Base-by-base conservation (phyloP, 2,113 vertebrate species). In the Gallinago media region DNA sequence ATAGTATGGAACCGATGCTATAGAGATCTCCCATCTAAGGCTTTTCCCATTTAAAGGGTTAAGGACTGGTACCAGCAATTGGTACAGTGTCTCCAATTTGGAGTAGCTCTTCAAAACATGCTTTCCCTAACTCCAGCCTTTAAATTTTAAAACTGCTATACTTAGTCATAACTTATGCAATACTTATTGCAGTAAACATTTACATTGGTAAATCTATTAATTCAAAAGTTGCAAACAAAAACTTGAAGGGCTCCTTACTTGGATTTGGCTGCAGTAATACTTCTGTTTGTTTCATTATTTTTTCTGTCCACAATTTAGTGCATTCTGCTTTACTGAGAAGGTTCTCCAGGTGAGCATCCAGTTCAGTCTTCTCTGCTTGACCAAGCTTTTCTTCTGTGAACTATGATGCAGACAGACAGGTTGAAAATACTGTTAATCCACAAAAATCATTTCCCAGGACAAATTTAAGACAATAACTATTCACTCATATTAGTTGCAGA, bases 351-450 rank as follows among this genome's bases (percentile, higher is more conserved):
- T 99, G 99, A 91, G 99, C 99, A 97, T 99, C 99, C 97, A 99
- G 96, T 98, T 99, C 99, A 11, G 99, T 99, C 97, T 99, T 99
- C 96, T 99, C 99, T 81, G 99, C 99, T 95, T 99, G 99, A 67
- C 99, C 99, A 81, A 99, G 97, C 80, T 99, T 99, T 98, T 99
- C 99, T 98, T 99, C 99, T 38, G 99, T 99, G 91, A 99, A 99
- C 99, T 99, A 96, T n/a, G 46, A 89, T 36, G 90, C 81, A 89
- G 74, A 81, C 58, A 94, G 31, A 26, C 32, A 91, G 25, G 8
- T 92, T 65, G 70, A 86, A 92, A 95, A 89, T 11, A 93, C 3
- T 74, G 40, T 89, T 79, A 86, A 11, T 58, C 71, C 46, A 88
- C 3, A 82, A 7, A 96, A 87, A 81, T 49, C 3, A 59, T 49